phyloP scores from a whole-genome alignment of 2,888 invertebrate species.

The Doris montereyensis region DNA sequence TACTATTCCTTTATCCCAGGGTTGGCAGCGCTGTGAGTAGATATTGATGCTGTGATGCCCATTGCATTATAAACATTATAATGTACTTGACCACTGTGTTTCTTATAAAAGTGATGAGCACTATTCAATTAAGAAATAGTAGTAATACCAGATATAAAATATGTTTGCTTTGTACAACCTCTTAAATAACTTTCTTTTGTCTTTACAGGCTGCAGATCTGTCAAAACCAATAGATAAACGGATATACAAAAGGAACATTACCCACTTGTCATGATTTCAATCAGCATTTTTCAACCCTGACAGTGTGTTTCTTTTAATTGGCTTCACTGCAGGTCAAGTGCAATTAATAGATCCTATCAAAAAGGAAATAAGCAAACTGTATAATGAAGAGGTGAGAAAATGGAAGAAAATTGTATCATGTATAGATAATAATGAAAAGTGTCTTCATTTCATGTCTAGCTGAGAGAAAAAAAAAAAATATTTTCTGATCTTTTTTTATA shows the following conservation, averaged over 20 bases:
- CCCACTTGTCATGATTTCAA: conserved; percentile 99
- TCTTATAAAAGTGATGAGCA: too few relatives aligned
- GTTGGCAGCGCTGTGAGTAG: too few relatives aligned
- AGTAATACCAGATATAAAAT: too few relatives aligned
- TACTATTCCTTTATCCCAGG: too few relatives aligned
- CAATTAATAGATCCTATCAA: conserved; percentile 97
- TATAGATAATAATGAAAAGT: not conserved
- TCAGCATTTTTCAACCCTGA: conserved; percentile 77
- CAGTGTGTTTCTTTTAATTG: conserved; percentile 91
- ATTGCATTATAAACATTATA: too few relatives aligned
- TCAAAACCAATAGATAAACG: conserved; percentile 98
- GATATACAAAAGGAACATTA: conserved; percentile 97
- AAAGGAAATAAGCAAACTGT: conserved; percentile 95
- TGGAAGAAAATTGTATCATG: not conserved
- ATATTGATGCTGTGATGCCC: too few relatives aligned
- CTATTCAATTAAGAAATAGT: too few relatives aligned
- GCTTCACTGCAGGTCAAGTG: conserved; percentile 98
- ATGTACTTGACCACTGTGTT: too few relatives aligned
- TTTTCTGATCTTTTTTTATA: conserved; percentile 4
- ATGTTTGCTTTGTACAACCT: too few relatives aligned
- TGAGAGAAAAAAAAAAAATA: too few relatives aligned
- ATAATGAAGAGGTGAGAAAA: conserved; percentile 93
- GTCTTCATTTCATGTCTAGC: too few relatives aligned
- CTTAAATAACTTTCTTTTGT: too few relatives aligned
- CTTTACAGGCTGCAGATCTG: conserved; percentile 87